Percentiles rank a stretch among this genome's conserved stretches.
phyloP scores from a whole-genome alignment of 2,888 invertebrate genomes.

The Pristionchus mayeri region DNA sequence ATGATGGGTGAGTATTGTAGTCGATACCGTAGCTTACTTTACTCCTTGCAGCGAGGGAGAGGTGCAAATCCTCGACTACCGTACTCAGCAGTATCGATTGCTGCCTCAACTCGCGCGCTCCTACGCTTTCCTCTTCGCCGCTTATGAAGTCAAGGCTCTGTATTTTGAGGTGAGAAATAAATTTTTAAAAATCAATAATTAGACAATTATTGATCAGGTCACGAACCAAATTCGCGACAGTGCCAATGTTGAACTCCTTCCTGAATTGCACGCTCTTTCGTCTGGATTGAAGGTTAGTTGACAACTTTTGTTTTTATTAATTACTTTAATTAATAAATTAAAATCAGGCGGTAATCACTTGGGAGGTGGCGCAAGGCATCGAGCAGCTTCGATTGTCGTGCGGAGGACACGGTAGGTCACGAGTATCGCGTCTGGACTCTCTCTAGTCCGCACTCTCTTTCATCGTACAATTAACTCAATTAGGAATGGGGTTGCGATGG shows the following conservation, averaged over 20 bases:
- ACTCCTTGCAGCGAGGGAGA: slow-evolving; percentile 81
- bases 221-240: slow-evolving; percentile 48
- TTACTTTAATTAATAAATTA: background rate
- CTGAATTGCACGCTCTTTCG: slow-evolving; percentile 89
- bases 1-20: slow-evolving; percentile 81
- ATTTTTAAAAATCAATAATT: slow-evolving; percentile 70
- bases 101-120: slow-evolving; percentile 88
- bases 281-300: slow-evolving; percentile 91
- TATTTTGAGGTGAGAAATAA: slow-evolving; percentile 52
- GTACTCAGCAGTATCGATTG: slow-evolving; percentile 93
- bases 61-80: slow-evolving; percentile 91
- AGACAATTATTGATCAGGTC: slow-evolving; percentile 73
- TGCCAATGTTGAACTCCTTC: slow-evolving; percentile 61
- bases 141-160: slow-evolving; percentile 71
- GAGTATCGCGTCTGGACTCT: too few species aligned
- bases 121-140: slow-evolving; percentile 85
- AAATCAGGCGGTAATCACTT: slow-evolving; percentile 59
- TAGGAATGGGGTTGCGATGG: too few species aligned
- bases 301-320: too few species aligned
- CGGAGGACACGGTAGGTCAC: slow-evolving; percentile 89
- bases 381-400: slow-evolving; percentile 91
- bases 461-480: too few species aligned
- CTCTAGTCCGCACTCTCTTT: too few species aligned
- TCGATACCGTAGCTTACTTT: background rate
- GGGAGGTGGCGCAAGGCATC: slow-evolving; percentile 80